phyloP scores from a whole-genome alignment of 2,888 invertebrate species.

The Drosophila falleni region DNA sequence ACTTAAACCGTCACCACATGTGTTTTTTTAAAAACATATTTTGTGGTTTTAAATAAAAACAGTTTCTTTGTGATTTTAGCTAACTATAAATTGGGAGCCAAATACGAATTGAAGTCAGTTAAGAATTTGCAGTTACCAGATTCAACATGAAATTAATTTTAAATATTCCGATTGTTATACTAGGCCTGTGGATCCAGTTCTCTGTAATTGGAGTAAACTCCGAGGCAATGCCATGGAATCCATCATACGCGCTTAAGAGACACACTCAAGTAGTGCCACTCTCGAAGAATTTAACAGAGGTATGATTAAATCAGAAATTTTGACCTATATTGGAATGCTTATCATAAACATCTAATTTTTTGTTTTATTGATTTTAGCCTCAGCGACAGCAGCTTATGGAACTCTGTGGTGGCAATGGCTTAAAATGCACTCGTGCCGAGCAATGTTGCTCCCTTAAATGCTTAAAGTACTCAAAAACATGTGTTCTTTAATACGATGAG shows the following conservation, averaged over 20 bases:
- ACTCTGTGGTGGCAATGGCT: background rate
- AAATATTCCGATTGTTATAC: background rate
- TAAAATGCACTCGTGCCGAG: constrained; percentile 11
- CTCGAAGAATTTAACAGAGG: background rate
- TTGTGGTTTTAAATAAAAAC: background rate
- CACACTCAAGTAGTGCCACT: constrained; percentile 9
- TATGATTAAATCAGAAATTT: background rate
- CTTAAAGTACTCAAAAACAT: constrained; percentile 6
- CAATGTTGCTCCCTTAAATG: constrained; percentile 17
- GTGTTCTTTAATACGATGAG: background rate
- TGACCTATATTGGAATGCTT: background rate
- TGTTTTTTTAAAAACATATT: constrained; percentile 5
- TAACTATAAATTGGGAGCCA: constrained; percentile 1
- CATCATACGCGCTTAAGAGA: background rate
- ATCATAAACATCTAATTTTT: background rate
- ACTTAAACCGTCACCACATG: background rate
- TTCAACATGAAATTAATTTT: constrained; percentile 5
- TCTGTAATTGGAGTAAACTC: background rate
- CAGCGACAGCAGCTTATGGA: background rate
- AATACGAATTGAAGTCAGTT: background rate
- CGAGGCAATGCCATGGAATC: background rate
- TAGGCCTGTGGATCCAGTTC: background rate
- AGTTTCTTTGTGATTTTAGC: background rate
- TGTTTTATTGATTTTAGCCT: background rate
- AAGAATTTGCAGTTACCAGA: background rate